These are phyloP conservation scores for Achroia grisella DNA, from an alignment of 1,140 invertebrate species.

Conservation along the genomic window DNA sequence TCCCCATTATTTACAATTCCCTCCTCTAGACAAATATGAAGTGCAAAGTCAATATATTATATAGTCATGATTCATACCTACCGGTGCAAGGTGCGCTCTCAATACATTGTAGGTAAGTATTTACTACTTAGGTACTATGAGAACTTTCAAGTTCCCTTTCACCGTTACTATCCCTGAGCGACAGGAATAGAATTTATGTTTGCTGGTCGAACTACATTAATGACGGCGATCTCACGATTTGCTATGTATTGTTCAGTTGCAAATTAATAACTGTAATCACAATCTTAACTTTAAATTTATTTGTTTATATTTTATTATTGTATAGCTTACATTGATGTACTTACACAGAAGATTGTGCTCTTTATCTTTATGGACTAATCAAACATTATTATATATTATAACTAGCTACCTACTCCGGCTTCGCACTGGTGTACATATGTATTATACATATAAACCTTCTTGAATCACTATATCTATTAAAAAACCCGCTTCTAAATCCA, in stretches of 20 bases:
- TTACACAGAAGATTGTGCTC: no score
- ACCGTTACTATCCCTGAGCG: conserved; percentile 24
- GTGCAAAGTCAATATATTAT: not conserved
- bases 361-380: no score
- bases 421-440: no score
- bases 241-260: not conserved
- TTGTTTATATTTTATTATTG: no score
- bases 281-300: no score
- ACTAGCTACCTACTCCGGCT: no score
- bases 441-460: no score
- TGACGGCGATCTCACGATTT: conserved; percentile 7
- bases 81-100: conserved; percentile 4
- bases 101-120: conserved; percentile 1
- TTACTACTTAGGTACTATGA: conserved; percentile 4
- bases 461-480: no score
- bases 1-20: no score
- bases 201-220: conserved; percentile 10
- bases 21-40: not conserved
- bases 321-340: no score
- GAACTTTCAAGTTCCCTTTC: conserved; percentile 37
- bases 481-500: no score
- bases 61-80: not conserved
- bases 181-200: conserved; percentile 16
- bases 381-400: no score
- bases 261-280: not conserved